Evolutionary conservation across 2,113 vertebrate species (phyloP).

Genomic region (Delphinapterus leucas): DNA sequence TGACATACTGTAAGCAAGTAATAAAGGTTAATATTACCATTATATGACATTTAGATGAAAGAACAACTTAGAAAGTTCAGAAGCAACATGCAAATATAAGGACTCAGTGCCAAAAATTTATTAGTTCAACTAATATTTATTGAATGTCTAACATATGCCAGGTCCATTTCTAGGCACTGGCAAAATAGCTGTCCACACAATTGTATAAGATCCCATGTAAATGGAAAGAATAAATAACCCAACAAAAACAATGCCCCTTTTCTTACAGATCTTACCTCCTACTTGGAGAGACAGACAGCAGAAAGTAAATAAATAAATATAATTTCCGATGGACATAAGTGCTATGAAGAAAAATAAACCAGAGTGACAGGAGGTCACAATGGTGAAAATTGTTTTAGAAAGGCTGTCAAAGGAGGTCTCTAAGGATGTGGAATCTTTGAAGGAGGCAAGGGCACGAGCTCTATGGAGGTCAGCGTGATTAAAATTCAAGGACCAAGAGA

Average conservation of each 20-base stretch:
- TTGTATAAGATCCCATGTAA: neutral
- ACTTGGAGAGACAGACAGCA: neutral
- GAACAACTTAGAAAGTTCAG: neutral
- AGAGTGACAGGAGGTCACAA: neutral
- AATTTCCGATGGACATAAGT: neutral
- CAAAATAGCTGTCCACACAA: neutral
- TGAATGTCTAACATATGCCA: neutral
- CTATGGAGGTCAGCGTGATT: accelerated
- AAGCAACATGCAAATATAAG: neutral
- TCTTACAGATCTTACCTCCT: neutral
- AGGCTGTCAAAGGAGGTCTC: neutral
- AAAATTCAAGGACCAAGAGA: neutral
- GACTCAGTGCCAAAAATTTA: neutral
- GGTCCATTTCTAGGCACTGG: neutral
- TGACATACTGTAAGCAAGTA: accelerated
- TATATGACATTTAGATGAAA: neutral
- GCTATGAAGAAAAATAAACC: neutral
- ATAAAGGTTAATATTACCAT: neutral
- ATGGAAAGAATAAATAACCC: neutral
- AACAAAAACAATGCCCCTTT: neutral
- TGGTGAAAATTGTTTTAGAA: neutral
- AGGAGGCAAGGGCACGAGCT: neutral
- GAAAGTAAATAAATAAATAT: neutral
- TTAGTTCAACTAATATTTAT: neutral
- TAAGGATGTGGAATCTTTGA: neutral